Base-by-base conservation (phyloP, 2,113 vertebrate species). In the Alethe diademata region DNA sequence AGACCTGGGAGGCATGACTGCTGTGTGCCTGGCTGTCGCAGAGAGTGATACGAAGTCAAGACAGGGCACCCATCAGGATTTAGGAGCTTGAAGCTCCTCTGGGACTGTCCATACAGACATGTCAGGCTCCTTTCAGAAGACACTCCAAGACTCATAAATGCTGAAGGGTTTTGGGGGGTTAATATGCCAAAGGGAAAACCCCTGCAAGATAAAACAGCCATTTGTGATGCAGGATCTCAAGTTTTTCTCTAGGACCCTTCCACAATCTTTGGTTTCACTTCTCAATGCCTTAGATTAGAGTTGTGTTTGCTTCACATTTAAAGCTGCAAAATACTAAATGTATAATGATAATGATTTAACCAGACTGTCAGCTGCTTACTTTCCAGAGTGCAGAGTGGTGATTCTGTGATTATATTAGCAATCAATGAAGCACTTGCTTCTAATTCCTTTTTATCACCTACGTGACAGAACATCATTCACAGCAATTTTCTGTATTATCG, bases 361-460 rank as follows among this genome's bases (percentile, higher is more conserved):
- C 48, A 93, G 45, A 84, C 42, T 66, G 12, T 92, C 70, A 92
- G 48, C 83, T 82, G n/a, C 19, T 56, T 83, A 35, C 20, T 76
- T 93, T 88, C 65, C 60, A 40, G 73, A 76, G 50, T 64, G 33
- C 13, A 40, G 12, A 71, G 40, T 75, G 29, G 36, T 67, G 64
- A 62, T 88, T 50, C 33, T 93, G 35, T 6, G 31, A 61, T 73
- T 81, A 48, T 85, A 79, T 91, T 92, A 94, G 61, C 86, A 92
- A 90, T 65, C 17, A 10, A 70, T 60, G 42, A 61, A 66, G 14
- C n/a, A 60, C 22, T 86, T 84, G 36, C 33, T 51, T 86, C 92
- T 91, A 88, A 83, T 88, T 90, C 45, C 58, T 74, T 97, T 93
- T 95, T 96, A 94, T 75, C 50, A 87, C 72, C 45, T 88, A 73